phyloP scores from a whole-genome alignment of 2,888 invertebrate species.

The Suillia variegata region DNA sequence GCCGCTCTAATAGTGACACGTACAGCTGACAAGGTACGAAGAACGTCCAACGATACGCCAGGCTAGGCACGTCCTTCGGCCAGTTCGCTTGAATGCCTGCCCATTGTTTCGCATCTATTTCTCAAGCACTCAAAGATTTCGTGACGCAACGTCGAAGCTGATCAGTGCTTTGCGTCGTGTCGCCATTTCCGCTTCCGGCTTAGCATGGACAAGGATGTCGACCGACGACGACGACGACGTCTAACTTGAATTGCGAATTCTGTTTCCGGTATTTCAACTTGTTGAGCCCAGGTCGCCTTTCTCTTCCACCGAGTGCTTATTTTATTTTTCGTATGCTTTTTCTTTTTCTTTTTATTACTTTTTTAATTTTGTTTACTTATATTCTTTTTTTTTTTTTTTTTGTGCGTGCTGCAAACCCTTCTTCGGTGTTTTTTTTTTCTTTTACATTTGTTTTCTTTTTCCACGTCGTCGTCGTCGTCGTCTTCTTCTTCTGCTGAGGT shows the following conservation, averaged over 20 bases:
- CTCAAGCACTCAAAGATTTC: not conserved
- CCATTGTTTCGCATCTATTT: not conserved
- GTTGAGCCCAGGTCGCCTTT: slow-evolving; percentile 7
- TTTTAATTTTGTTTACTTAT: not conserved
- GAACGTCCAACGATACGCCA: not conserved
- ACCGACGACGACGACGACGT: not conserved
- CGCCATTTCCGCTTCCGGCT: not conserved
- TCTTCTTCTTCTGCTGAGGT: not conserved
- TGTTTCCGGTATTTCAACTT: not conserved
- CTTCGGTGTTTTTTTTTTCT: not conserved
- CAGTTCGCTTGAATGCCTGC: too few species aligned
- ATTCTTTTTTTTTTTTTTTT: not conserved
- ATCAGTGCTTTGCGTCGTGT: not conserved
- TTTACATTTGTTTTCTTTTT: not conserved
- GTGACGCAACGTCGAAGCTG: not conserved
- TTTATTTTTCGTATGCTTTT: not conserved
- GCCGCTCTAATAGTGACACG: not conserved
- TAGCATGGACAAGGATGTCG: not conserved
- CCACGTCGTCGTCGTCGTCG: not conserved
- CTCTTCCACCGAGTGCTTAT: too few species aligned
- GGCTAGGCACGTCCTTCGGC: not conserved
- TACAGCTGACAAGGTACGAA: not conserved
- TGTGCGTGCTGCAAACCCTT: not conserved
- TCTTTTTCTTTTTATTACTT: not conserved
- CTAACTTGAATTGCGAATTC: not conserved